These are phyloP conservation scores for Synergus gifuensis DNA, from an alignment of 2,888 invertebrate species.

Conservation along the genomic window DNA sequence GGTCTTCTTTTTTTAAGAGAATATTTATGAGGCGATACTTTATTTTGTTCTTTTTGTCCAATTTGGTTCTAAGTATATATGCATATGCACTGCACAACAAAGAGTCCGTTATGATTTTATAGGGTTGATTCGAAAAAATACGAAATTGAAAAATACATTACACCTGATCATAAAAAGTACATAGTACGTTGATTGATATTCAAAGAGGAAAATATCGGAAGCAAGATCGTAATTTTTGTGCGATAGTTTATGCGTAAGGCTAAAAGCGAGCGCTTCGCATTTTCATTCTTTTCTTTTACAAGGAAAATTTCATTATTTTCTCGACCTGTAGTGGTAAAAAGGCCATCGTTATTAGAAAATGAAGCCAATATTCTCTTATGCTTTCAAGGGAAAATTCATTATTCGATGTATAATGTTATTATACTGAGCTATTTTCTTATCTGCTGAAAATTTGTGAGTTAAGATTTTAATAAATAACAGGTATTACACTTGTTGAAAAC, in stretches of 20 bases:
- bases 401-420: not conserved
- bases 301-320: not conserved
- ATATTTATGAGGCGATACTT: not conserved
- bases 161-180: not conserved
- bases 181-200: not conserved
- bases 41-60: not conserved
- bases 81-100: no score
- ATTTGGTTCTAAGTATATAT: not conserved
- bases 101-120: no score
- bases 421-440: no score
- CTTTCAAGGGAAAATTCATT: not conserved
- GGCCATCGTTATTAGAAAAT: not conserved
- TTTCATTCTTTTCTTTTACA: not conserved
- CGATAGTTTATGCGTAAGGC: not conserved
- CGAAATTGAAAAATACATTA: not conserved
- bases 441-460: no score
- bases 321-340: not conserved
- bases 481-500: no score
- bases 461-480: no score
- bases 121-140: not conserved
- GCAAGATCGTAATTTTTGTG: not conserved
- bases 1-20: not conserved
- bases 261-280: not conserved
- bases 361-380: not conserved
- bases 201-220: not conserved